Evolutionary conservation across 2,113 vertebrate genomes (phyloP).

Genomic region (Brachyhypopomus occidentalis): DNA sequence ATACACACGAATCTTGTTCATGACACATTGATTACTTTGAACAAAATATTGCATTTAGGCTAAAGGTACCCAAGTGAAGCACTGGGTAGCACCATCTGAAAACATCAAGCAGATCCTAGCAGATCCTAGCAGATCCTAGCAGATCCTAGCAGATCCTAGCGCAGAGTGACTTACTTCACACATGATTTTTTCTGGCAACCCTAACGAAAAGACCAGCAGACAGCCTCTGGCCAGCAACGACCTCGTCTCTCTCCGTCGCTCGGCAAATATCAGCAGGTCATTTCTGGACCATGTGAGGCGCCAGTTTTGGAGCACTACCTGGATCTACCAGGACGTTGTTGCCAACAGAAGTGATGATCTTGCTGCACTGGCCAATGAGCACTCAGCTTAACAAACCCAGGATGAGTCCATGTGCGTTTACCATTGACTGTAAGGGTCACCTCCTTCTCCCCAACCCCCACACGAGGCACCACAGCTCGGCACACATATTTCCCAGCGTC

Average conservation of each 20-base stretch:
- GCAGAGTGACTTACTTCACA: not conserved
- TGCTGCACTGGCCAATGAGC: not conserved
- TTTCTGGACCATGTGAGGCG: not conserved
- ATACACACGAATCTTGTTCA: constrained; percentile 26
- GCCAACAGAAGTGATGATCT: too few species aligned
- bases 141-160: too few species aligned
- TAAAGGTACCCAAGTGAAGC: not conserved
- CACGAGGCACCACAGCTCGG: constrained; percentile 91
- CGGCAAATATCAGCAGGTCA: not conserved
- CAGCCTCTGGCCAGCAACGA: not conserved
- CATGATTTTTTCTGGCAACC: not conserved
- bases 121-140: too few species aligned
- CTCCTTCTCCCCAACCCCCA: constrained; percentile 92
- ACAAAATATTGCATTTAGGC: constrained; percentile 45
- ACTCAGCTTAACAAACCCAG: not conserved
- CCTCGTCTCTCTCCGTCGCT: not conserved
- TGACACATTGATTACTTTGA: constrained; percentile 41
- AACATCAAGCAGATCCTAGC: not conserved
- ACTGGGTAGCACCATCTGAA: too few species aligned
- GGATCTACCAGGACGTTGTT: too few species aligned
- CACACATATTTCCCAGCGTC: constrained; percentile 97
- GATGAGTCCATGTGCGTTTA: constrained; percentile 58
- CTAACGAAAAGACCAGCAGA: not conserved
- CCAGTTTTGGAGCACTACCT: not conserved
- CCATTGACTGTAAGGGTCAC: constrained; percentile 95